Base-by-base conservation (phyloP, 30 jellyfish, hydroid and myxozoan genomes). In the Turritopsis rubra region DNA sequence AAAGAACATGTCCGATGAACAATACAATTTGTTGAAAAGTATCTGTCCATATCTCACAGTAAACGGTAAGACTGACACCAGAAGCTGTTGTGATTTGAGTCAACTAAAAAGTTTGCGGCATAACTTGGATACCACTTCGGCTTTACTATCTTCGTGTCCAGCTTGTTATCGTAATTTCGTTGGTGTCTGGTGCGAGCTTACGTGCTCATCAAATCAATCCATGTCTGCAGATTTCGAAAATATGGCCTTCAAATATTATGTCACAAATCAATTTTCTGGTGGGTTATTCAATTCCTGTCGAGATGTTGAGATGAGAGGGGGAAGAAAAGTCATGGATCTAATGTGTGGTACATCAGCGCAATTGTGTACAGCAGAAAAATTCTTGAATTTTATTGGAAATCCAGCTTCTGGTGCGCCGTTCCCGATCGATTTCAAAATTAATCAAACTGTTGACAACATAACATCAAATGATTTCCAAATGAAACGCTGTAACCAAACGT, bases 201-300 rank as follows among this genome's bases (percentile, higher is more conserved):
- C 98, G 0, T 91, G 98, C 71, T 83, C 96, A 79, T 85, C 95
- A 30, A 73, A 91, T 65, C 98, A 91, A 75, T 80, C 96, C 0
- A 21, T 83, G 89, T 91, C 83, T 83, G 79, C 88, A 27, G 83
- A 75, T 29, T 80, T 78, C 79, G 8, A 22, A 22, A 66, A 81
- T 75, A 29, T 31, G 21, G 81, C 81, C 60, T 18, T 65, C 19
- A 86, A 76, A 25, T 93, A 85, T 66, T 83, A 84, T 75, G 23
- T 93, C 53, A 84, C 96, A 23, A 73, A 52, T 26, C 79, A 66
- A n/a, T 88, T 93, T 83, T 90, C 96, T 19, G 88, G 71, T 27
- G 98, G 98, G 18, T 53, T 93, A 21, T 93, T 60, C 85, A 84
- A 88, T 52, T 87, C 96, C n/a, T 93, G 98, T 94, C 73, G 89